phyloP scores from a whole-genome alignment of 1,140 invertebrate species.

The Aricia agestis region DNA sequence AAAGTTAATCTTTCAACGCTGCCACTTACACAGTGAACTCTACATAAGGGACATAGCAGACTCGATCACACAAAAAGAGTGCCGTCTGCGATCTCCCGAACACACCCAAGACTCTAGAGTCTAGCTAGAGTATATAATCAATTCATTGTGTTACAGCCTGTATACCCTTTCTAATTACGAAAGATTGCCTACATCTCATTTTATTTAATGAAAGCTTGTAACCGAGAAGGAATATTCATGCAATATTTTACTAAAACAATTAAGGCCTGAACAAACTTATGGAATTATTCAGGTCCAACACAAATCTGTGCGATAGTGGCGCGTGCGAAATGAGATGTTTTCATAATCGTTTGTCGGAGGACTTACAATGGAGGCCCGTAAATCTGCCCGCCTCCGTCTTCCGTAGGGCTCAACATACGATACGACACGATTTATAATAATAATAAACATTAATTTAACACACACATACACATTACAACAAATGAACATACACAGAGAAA shows the following conservation, averaged over 20 bases:
- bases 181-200: neutral
- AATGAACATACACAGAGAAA: too few species aligned
- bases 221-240: neutral
- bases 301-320: conserved; percentile 23
- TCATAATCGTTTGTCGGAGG: conserved; percentile 47
- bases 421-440: neutral
- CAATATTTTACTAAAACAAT: neutral
- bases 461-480: too few species aligned
- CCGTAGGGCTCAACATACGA: neutral
- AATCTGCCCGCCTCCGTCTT: conserved; percentile 27
- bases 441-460: too few species aligned
- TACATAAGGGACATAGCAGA: too few species aligned
- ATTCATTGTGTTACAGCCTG: too few species aligned
- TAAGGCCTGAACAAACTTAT: neutral
- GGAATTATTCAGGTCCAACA: conserved; percentile 2
- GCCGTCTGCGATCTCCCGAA: too few species aligned
- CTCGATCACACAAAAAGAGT: too few species aligned
- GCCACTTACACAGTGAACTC: too few species aligned
- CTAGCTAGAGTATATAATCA: too few species aligned
- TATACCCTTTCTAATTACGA: neutral
- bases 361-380: conserved; percentile 42
- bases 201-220: neutral
- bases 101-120: too few species aligned
- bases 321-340: conserved; percentile 44
- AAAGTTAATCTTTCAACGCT: too few species aligned